These are phyloP conservation scores for Sternarchorhynchus goeldii DNA, from an alignment of 2,797 vertebrate genomes.

Conservation along the genomic window DNA sequence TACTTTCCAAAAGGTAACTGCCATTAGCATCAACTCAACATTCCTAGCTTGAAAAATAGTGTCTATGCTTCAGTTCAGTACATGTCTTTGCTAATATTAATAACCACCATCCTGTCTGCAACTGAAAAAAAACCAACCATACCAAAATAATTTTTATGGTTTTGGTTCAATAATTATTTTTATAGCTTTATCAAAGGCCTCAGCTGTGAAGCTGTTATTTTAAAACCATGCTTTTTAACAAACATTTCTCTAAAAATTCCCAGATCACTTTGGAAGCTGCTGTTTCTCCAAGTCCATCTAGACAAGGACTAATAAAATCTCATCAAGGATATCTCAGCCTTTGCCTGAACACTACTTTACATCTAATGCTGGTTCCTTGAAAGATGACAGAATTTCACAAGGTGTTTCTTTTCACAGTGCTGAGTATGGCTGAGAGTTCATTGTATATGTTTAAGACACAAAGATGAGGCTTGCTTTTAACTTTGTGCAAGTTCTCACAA, in stretches of 20 bases:
- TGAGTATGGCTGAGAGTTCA: conserved; percentile 38
- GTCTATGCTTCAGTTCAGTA: neutral
- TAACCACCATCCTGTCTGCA: neutral
- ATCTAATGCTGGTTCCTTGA: conserved; percentile 33
- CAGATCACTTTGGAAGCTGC: neutral
- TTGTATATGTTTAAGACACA: conserved; percentile 27
- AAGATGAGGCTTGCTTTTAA: conserved; percentile 30
- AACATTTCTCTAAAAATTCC: neutral
- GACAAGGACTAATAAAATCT: neutral
- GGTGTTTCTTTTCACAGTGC: conserved; percentile 48
- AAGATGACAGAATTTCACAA: conserved; percentile 10
- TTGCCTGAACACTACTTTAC: conserved; percentile 8
- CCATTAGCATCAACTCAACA: neutral
- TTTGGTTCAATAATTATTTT: neutral
- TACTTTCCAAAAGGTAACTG: conserved; percentile 8
- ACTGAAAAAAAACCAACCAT: neutral
- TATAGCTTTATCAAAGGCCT: neutral
- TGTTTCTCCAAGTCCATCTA: neutral
- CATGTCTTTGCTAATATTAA: neutral
- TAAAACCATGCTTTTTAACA: too few species aligned
- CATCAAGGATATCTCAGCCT: neutral
- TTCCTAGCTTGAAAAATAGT: neutral
- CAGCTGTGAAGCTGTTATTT: neutral
- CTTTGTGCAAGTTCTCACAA: conserved; percentile 44
- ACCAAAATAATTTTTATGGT: neutral